A percentile compares a stretch with the other conserved stretches of the same genome.
Conservation (phyloP, 2,888 invertebrate genomes). For the Cephus pulcher region DNA sequence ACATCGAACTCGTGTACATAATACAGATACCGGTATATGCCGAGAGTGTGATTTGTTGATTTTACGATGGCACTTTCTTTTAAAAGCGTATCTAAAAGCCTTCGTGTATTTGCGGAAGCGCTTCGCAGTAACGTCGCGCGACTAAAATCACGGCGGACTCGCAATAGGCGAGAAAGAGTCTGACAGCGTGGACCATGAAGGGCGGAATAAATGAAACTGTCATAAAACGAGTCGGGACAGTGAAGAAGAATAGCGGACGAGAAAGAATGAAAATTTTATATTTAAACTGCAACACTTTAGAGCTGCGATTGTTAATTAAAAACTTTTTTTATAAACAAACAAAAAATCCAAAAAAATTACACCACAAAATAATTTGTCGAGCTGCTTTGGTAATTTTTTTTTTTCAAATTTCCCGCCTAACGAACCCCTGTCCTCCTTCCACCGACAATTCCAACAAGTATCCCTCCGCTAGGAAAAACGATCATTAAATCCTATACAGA, state of each 20-base stretch:
- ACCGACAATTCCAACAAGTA: no score
- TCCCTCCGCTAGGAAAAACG: no score
- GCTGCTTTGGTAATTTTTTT: no score
- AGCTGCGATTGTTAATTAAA: neutral
- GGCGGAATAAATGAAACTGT: neutral
- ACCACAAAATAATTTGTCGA: neutral
- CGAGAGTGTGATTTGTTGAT: constrained; percentile 16
- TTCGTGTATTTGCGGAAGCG: neutral
- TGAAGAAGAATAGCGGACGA: neutral
- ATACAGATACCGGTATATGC: neutral
- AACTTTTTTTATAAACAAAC: neutral
- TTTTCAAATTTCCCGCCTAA: no score
- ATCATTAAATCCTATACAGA: no score
- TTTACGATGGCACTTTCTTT: constrained; percentile 15
- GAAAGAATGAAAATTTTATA: neutral
- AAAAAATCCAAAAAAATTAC: neutral
- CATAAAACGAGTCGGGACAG: neutral
- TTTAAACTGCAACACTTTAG: neutral
- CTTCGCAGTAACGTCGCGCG: neutral
- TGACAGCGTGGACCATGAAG: neutral
- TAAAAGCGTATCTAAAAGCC: neutral
- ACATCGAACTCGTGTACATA: no score
- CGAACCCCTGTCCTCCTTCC: no score
- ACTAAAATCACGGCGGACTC: neutral
- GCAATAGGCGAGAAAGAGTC: neutral